Evolutionary conservation across 2,113 vertebrate genomes (phyloP), one percentile per base, ranked within the genome.

Genomic region (Psettodes erumei): DNA sequence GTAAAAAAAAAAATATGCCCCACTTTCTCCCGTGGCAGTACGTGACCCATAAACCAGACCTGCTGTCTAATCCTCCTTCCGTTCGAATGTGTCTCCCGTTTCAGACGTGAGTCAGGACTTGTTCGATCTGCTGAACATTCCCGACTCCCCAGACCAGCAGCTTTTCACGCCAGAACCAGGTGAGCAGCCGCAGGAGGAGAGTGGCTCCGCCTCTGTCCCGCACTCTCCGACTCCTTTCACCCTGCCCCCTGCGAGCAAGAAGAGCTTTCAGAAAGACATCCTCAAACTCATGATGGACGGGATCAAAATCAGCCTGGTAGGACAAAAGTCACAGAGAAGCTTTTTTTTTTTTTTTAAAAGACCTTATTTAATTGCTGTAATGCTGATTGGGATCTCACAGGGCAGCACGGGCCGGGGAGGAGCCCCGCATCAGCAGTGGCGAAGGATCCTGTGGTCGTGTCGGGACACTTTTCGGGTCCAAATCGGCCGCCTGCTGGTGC

Each of bases 401-500:
- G 93, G 90, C 51, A 93, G 88, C 79, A 77, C 92, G 3, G 89
- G 94, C 77, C 95, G 95, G 75, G 91, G 90, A 11, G 93, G 84
- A 53, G 76, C 93, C 7, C 94, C 95, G 0, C 95, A 94, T 37
- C 96, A 97, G 40, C 96, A 96, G 82, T 99, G 97, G 97, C 91
- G 83, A 40, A 94, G 95, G 77, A 96, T 99, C 81, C 89, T 99
- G 0, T 94, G 95, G 89, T 95, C 95, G 0, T 97, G 97, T 77
- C 96, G 96, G 21, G 98, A 99, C 70, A 97, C 95, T 0, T 98
- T 99, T 81, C 93, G 96, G 62, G 91, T 95, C 0, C 98, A 99
- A 35, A 95, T 99, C 10, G 98, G 97, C 6, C 96, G 97, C 50
- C 89, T 99, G 27, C 93, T 99, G 21, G 96, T 97, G n/a, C 95